Evolutionary conservation across 2,888 invertebrate species (phyloP).

Genomic region (Lottia gigantea): DNA sequence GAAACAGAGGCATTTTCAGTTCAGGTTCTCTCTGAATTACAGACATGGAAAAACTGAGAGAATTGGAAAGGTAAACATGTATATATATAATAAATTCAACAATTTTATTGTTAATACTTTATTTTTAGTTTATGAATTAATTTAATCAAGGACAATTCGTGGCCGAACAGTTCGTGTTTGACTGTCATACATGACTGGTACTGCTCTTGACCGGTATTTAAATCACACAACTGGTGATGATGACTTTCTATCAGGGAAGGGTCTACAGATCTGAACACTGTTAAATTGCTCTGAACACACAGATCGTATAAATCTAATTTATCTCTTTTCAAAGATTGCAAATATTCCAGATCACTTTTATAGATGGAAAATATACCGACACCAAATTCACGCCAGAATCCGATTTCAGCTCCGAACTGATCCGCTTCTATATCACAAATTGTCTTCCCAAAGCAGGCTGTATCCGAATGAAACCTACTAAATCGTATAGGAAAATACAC

Average conservation of each 20-base stretch:
- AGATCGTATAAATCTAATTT: background rate
- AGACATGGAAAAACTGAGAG: too few species aligned
- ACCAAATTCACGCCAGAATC: background rate
- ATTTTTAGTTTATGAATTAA: too few species aligned
- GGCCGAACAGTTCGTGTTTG: too few species aligned
- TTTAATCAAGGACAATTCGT: too few species aligned
- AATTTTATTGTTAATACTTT: too few species aligned
- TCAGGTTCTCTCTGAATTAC: too few species aligned
- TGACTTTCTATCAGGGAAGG: background rate
- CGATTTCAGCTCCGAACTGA: background rate
- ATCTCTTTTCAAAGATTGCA: background rate
- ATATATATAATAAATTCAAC: too few species aligned
- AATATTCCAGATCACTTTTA: background rate
- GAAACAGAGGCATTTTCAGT: too few species aligned
- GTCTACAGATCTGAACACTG: background rate
- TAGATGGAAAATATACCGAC: background rate
- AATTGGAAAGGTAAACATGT: too few species aligned
- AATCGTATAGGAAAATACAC: background rate
- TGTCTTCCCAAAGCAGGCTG: background rate
- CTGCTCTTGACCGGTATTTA: too few species aligned
- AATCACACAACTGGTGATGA: background rate
- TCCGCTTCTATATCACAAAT: background rate
- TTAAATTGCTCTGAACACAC: background rate
- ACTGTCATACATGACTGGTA: too few species aligned
- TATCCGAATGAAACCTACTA: background rate